Conservation (phyloP, 2,113 vertebrate genomes). For the Zosterops pallidus region DNA sequence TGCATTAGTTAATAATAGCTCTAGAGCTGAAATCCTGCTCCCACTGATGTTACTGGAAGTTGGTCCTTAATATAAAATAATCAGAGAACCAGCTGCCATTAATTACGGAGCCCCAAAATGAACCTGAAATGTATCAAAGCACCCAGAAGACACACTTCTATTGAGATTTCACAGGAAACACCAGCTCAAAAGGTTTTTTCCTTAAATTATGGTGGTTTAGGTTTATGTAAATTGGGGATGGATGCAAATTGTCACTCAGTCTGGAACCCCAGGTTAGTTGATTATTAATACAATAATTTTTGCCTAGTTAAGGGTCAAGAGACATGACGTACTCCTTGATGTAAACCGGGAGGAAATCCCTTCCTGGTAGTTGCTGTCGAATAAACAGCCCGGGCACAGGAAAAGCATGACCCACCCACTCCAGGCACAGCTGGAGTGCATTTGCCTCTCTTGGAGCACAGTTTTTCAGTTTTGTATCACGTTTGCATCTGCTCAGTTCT, state of each 20-base stretch:
- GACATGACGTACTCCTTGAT: background rate
- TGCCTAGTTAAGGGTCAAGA: background rate
- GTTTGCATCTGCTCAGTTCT: background rate
- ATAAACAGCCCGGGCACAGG: background rate
- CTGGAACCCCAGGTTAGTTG: background rate
- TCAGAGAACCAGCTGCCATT: conserved; percentile 54
- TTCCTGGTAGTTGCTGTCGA: background rate
- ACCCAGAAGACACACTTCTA: background rate
- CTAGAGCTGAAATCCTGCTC: conserved; percentile 60
- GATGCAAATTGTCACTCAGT: background rate
- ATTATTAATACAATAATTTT: background rate
- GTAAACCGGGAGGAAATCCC: background rate
- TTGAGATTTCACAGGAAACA: background rate
- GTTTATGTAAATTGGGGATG: background rate
- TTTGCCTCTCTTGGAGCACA: background rate
- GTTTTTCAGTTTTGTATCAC: background rate
- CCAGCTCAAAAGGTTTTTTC: background rate
- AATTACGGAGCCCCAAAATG: background rate
- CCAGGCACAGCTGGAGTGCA: background rate
- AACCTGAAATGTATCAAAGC: conserved; percentile 3
- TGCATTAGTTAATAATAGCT: conserved; percentile 67
- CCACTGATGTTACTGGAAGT: conserved; percentile 58
- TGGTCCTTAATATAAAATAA: conserved; percentile 61
- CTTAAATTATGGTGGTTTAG: background rate
- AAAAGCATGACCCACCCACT: background rate